phyloP scores from a whole-genome alignment of 2,113 vertebrate genomes.

The Sprattus sprattus region DNA sequence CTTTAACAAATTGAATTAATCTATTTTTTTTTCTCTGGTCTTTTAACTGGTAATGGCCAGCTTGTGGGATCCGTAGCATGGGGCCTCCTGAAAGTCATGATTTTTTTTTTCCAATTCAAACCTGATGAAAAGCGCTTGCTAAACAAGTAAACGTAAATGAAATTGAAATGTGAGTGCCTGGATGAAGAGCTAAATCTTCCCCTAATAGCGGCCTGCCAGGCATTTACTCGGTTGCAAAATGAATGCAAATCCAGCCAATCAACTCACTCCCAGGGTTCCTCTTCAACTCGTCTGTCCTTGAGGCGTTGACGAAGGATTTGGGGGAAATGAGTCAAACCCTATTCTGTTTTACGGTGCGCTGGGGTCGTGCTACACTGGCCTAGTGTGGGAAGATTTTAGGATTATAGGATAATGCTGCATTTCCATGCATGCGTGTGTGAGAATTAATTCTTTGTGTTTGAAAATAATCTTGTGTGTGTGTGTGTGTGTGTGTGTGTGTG shows the following conservation, averaged over 20 bases:
- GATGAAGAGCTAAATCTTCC: not conserved
- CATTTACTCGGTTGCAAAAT: not conserved
- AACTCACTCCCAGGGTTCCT: not conserved
- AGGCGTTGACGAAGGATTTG: not conserved
- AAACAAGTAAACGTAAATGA: not conserved
- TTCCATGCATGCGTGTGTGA: not conserved
- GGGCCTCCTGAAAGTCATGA: not conserved
- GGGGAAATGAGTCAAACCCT: not conserved
- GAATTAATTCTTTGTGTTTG: not conserved
- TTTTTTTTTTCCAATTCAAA: not conserved
- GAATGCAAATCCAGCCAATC: not conserved
- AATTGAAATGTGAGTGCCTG: constrained; percentile 1
- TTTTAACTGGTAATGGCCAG: too few relatives aligned
- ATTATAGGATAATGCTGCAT: not conserved
- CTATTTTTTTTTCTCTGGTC: not conserved
- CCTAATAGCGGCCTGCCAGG: not conserved
- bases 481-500: not conserved
- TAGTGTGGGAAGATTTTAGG: not conserved
- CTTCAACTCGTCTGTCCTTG: too few relatives aligned
- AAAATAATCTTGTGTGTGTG: not conserved
- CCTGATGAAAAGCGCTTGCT: not conserved
- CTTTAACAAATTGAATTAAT: not conserved
- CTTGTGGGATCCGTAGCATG: not conserved
- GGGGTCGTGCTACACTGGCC: not conserved
- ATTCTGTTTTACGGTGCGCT: not conserved